Conservation (phyloP, 2,888 invertebrate species). For the Hyposoter didymator region DNA sequence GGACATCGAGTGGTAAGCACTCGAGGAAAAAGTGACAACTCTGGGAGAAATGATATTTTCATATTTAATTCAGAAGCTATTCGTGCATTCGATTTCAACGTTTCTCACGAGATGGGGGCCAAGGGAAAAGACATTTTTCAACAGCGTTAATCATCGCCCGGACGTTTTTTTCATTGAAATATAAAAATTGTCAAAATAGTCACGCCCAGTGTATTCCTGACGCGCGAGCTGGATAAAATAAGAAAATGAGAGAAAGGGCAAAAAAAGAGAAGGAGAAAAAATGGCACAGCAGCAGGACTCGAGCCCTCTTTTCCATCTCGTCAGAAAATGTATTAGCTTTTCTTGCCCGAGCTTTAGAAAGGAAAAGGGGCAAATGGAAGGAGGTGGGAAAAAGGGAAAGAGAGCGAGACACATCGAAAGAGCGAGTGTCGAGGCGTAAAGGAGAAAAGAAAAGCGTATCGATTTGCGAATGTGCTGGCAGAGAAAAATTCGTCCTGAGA, state of each 20-base stretch:
- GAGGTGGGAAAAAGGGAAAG: neutral
- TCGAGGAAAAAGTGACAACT: neutral
- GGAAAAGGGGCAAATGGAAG: neutral
- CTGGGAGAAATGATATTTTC: neutral
- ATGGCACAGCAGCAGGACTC: neutral
- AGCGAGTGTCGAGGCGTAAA: constrained; percentile 23
- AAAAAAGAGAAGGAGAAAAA: neutral
- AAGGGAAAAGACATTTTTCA: constrained; percentile 6
- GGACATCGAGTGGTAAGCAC: neutral
- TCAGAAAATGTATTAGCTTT: constrained; percentile 48
- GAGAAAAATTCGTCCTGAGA: constrained; percentile 13
- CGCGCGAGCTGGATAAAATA: neutral
- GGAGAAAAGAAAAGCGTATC: constrained; percentile 35
- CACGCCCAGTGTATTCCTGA: constrained; percentile 18
- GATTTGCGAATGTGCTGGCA: constrained; percentile 48
- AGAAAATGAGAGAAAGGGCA: neutral
- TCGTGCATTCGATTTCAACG: neutral
- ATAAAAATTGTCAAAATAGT: constrained; percentile 48
- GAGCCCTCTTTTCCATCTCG: constrained; percentile 24
- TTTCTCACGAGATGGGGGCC: neutral
- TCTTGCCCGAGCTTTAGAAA: constrained; percentile 28
- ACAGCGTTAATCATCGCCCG: neutral
- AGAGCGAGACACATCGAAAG: constrained; percentile 26
- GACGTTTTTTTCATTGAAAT: neutral
- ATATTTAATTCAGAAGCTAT: neutral